phyloP scores from a whole-genome alignment of 1,140 invertebrate genomes.

The Caligus rogercresseyi region DNA sequence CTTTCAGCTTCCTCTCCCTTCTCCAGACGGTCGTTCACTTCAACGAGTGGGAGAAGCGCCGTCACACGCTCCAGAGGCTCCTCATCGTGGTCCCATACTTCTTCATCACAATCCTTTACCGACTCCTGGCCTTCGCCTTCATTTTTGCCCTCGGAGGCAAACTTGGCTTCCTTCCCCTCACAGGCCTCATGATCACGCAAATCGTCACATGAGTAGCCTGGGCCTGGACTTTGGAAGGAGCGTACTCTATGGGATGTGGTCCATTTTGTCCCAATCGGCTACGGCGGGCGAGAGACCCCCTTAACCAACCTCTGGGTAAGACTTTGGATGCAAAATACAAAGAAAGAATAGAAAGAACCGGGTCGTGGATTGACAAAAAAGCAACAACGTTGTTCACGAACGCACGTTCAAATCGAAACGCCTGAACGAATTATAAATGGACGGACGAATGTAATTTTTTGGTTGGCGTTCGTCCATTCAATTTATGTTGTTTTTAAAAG shows the following conservation, averaged over 20 bases:
- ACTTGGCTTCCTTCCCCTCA: background rate
- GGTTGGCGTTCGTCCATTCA: no score
- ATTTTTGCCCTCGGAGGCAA: constrained; percentile 8
- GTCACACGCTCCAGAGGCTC: constrained; percentile 7
- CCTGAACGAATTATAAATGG: no score
- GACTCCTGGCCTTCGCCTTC: constrained; percentile 1
- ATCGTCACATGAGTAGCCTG: constrained; percentile 15
- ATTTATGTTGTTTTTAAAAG: no score
- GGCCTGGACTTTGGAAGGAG: constrained; percentile 9
- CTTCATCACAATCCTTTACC: constrained; percentile 1
- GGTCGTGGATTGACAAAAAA: no score
- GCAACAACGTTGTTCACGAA: no score
- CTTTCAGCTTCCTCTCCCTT: constrained; percentile 14
- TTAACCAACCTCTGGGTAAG: constrained; percentile 2
- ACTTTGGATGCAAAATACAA: background rate
- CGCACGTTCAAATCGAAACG: no score
- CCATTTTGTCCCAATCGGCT: constrained; percentile 13
- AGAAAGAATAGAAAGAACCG: no score
- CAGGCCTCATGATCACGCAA: constrained; percentile 6
- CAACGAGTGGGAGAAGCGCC: constrained; percentile 17
- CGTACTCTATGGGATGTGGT: constrained; percentile 14
- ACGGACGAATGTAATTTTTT: no score
- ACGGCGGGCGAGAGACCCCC: constrained; percentile 1
- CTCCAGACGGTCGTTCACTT: constrained; percentile 17
- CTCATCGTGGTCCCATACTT: constrained; percentile 8